Conservation (phyloP, 2,888 invertebrate species). For the Phragmatobia fuliginosa region DNA sequence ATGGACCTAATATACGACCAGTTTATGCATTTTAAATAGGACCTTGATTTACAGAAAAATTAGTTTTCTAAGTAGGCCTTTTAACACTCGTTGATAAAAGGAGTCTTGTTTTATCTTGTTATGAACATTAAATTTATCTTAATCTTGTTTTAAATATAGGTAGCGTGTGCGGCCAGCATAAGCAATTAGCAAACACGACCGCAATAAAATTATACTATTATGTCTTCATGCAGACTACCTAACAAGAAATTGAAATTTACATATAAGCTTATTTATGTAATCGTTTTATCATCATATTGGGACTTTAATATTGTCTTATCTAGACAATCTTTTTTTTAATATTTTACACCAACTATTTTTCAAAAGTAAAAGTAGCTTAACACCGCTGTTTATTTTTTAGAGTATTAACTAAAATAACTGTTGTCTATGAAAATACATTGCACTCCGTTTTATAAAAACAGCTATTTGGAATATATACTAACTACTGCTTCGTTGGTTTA, state of each 20-base stretch:
- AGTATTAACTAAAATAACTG: neutral
- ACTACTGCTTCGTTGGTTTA: too few relatives aligned
- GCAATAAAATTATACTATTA: neutral
- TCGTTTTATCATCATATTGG: neutral
- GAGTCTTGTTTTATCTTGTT: neutral
- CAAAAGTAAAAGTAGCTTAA: neutral
- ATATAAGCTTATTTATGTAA: neutral
- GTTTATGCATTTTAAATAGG: constrained; percentile 4
- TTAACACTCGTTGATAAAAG: neutral
- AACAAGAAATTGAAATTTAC: neutral
- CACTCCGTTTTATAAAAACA: neutral
- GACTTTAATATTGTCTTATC: neutral
- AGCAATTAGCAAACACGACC: neutral
- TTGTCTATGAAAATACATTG: neutral
- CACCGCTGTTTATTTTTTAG: neutral
- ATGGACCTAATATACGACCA: neutral
- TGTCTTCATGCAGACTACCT: neutral
- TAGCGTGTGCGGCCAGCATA: neutral
- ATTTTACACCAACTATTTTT: neutral
- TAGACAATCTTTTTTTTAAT: neutral
- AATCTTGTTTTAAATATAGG: neutral
- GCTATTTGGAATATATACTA: neutral
- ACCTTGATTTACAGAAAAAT: neutral
- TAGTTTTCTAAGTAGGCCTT: neutral
- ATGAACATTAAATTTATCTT: neutral